Conservation (phyloP, 1,140 invertebrate species). For the Ceratina japonica region DNA sequence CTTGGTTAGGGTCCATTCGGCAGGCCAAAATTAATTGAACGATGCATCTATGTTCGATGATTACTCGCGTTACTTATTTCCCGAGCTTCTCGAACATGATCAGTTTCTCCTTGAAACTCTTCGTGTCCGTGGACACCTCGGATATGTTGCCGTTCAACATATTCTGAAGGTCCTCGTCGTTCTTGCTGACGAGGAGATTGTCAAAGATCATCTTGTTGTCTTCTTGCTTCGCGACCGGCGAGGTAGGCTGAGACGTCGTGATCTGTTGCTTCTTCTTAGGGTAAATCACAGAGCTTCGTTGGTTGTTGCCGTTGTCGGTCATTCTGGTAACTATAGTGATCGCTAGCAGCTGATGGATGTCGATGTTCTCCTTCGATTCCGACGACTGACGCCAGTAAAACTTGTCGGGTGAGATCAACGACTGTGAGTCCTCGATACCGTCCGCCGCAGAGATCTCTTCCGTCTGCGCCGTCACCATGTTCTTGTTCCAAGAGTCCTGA, state of each 20-base stretch:
- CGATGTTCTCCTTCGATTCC: conserved; percentile 74
- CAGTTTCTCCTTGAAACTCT: conserved; percentile 77
- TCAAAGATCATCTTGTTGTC: conserved; percentile 75
- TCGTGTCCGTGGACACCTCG: conserved; percentile 77
- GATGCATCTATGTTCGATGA: background rate
- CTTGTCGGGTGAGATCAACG: conserved; percentile 68
- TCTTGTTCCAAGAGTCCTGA: conserved; percentile 71
- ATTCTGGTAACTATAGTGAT: conserved; percentile 74
- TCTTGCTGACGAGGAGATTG: conserved; percentile 73
- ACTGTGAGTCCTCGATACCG: conserved; percentile 68
- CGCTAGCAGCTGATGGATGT: conserved; percentile 74
- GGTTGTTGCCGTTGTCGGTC: conserved; percentile 75
- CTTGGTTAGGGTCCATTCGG: background rate
- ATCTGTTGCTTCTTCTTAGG: conserved; percentile 71
- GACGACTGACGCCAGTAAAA: conserved; percentile 73
- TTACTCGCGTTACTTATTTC: conserved; percentile 63
- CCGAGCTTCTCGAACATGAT: conserved; percentile 79
- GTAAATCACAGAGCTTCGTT: conserved; percentile 71
- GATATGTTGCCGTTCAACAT: conserved; percentile 79
- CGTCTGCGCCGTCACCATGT: conserved; percentile 55
- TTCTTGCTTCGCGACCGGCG: conserved; percentile 71
- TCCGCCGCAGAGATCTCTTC: conserved; percentile 65
- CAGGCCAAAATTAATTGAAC: conserved; percentile 4
- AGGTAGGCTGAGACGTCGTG: conserved; percentile 69
- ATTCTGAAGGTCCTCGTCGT: conserved; percentile 76